phyloP scores from a whole-genome alignment of 2,888 invertebrate species.

The Pardosa pseudoannulata region DNA sequence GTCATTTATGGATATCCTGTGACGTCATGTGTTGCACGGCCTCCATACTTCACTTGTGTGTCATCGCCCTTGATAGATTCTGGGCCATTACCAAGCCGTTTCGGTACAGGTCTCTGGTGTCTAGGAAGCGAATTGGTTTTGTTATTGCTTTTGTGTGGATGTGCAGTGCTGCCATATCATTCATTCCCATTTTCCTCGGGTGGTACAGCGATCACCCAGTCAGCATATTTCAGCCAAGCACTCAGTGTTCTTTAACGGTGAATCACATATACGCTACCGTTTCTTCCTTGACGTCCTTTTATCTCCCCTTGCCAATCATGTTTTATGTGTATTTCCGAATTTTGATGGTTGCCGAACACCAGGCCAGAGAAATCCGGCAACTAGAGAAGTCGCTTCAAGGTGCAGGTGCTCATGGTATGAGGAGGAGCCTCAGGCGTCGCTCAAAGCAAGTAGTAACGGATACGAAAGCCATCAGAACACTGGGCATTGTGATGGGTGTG shows the following conservation, averaged over 20 bases:
- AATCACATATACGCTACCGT: constrained; percentile 76
- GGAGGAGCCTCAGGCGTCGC: constrained; percentile 88
- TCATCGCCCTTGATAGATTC: constrained; percentile 79
- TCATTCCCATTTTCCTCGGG: constrained; percentile 77
- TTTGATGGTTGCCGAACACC: constrained; percentile 76
- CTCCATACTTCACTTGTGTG: constrained; percentile 77
- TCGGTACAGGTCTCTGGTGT: constrained; percentile 75
- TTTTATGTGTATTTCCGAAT: constrained; percentile 76
- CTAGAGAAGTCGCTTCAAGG: constrained; percentile 75
- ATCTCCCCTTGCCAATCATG: constrained; percentile 76
- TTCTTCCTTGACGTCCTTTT: constrained; percentile 76
- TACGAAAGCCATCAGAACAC: constrained; percentile 96
- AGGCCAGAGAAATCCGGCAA: constrained; percentile 75
- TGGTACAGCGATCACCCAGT: constrained; percentile 77
- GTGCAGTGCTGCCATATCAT: constrained; percentile 76
- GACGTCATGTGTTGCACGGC: constrained; percentile 78
- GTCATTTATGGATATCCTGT: constrained; percentile 77
- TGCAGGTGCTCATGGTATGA: constrained; percentile 67
- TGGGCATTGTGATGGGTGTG: constrained; percentile 97
- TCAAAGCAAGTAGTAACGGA: constrained; percentile 95
- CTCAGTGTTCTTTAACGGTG: constrained; percentile 73
- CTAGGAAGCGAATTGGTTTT: constrained; percentile 74
- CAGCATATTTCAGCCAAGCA: constrained; percentile 71
- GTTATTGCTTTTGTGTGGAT: constrained; percentile 77
- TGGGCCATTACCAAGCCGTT: constrained; percentile 77